Evolutionary conservation across 2,888 invertebrate genomes (phyloP).

Genomic region (Clostera curtula): DNA sequence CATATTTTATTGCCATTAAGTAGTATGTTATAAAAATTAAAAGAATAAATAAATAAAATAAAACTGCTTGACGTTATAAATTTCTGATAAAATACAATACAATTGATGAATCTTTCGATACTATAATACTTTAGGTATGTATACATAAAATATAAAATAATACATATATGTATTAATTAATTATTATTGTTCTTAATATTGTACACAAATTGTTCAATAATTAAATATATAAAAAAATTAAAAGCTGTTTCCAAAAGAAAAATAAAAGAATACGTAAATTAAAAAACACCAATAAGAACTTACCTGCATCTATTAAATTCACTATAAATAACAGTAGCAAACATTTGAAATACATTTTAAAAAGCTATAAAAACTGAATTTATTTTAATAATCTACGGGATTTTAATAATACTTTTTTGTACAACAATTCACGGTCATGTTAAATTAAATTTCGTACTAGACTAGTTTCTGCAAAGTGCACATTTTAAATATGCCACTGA

Average conservation of each 20-base stretch:
- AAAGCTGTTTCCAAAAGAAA: neutral
- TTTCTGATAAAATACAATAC: too few species aligned
- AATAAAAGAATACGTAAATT: conserved; percentile 8
- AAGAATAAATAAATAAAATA: too few species aligned
- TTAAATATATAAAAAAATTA: neutral
- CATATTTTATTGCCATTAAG: too few species aligned
- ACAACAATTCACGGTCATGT: conserved; percentile 8
- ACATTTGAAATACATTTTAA: conserved; percentile 46
- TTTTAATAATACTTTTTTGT: conserved; percentile 5
- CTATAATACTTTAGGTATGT: too few species aligned
- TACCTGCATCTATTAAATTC: conserved; percentile 37
- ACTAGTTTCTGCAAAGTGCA: conserved; percentile 22
- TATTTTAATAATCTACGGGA: conserved; percentile 6
- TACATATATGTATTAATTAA: neutral
- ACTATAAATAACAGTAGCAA: conserved; percentile 37
- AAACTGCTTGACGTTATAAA: too few species aligned
- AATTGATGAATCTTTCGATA: too few species aligned
- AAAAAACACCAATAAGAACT: conserved; percentile 16
- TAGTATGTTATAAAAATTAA: too few species aligned
- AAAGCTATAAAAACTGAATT: too few species aligned
- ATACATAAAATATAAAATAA: too few species aligned
- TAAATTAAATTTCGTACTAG: conserved; percentile 20
- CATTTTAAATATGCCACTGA: conserved; percentile 26
- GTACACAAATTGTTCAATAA: neutral
- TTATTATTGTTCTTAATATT: neutral